Evolutionary conservation across 37 sponge, comb jelly and placozoan species (phyloP).

Genomic region (Beroe ovata): DNA sequence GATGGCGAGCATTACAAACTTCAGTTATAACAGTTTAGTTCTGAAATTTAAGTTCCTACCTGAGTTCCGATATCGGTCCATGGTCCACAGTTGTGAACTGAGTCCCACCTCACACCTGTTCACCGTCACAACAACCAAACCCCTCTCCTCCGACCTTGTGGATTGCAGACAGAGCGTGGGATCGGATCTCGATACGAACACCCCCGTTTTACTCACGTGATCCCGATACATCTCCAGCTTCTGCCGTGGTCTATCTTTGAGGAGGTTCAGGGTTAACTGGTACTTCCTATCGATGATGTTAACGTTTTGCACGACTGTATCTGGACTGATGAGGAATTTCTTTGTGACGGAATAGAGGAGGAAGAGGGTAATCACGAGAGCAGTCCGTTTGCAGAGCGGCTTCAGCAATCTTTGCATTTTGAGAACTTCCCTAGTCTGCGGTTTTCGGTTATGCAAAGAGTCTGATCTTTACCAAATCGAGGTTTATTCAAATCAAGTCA

Average conservation of each 20-base stretch:
- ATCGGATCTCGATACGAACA: neutral
- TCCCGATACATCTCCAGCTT: neutral
- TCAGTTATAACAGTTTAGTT: too few species aligned
- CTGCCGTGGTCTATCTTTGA: neutral
- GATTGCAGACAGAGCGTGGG: neutral
- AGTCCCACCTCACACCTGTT: neutral
- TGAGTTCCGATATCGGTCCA: neutral
- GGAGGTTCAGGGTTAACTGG: neutral
- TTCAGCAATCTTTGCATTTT: neutral
- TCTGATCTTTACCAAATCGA: too few species aligned
- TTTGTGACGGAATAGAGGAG: neutral
- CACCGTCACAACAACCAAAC: neutral
- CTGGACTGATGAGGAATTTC: neutral
- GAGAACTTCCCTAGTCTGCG: too few species aligned
- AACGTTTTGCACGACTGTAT: too few species aligned
- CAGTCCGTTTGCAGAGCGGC: neutral
- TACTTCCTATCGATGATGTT: slow-evolving; percentile 9
- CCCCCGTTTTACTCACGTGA: neutral
- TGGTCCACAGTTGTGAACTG: neutral
- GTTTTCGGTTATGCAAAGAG: too few species aligned
- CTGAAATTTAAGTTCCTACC: too few species aligned
- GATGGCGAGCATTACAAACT: too few species aligned
- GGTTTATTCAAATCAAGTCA: too few species aligned
- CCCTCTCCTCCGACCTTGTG: neutral
- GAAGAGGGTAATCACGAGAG: neutral